phyloP scores from a whole-genome alignment of 2,113 vertebrate genomes.

The Uropsilus gracilis region DNA sequence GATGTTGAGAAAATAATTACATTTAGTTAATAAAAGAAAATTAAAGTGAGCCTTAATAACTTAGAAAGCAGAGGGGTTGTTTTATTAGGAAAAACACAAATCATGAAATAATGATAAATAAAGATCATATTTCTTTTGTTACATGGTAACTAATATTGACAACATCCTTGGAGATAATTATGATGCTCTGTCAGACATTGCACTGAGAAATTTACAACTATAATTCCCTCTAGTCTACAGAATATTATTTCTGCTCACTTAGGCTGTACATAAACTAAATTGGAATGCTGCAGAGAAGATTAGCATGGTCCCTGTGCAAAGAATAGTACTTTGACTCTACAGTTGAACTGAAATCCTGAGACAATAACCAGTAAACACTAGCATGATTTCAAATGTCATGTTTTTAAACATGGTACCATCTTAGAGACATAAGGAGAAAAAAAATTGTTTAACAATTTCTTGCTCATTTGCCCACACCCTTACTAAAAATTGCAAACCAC shows the following conservation, averaged over 20 bases:
- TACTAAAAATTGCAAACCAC: background rate
- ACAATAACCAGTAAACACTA: background rate
- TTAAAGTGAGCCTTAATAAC: background rate
- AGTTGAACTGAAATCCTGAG: background rate
- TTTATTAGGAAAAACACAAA: too few species aligned
- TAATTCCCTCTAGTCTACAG: background rate
- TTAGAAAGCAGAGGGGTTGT: too few species aligned
- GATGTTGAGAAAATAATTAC: background rate
- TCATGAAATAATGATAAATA: constrained; percentile 30
- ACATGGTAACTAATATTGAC: constrained; percentile 34
- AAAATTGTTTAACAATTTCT: background rate
- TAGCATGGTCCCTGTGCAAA: too few species aligned
- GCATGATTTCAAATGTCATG: background rate
- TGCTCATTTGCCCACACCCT: background rate
- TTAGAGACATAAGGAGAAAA: background rate
- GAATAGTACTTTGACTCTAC: too few species aligned
- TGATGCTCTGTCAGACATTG: background rate
- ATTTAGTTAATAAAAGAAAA: background rate
- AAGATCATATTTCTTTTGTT: background rate
- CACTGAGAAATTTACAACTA: background rate
- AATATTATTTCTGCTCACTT: background rate
- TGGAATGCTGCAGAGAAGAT: too few species aligned
- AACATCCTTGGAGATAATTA: background rate
- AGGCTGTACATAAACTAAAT: too few species aligned
- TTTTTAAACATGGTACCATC: background rate